phyloP scores from a whole-genome alignment of 1,140 invertebrate genomes.

The Orchestia grillus region DNA sequence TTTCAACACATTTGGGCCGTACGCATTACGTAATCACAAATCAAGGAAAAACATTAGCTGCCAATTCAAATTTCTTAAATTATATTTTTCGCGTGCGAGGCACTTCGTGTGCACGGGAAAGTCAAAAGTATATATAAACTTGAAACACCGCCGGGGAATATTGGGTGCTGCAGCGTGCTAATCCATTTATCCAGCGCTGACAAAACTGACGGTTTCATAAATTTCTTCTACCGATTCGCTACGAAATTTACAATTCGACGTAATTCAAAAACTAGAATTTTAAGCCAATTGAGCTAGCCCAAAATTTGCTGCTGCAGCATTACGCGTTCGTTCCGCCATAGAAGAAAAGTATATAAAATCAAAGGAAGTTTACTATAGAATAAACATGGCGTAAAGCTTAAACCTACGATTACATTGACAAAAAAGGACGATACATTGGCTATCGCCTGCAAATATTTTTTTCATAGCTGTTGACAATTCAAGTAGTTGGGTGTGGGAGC shows the following conservation, averaged over 20 bases:
- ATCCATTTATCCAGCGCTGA: neutral
- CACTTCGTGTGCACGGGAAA: neutral
- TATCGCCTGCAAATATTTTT: neutral
- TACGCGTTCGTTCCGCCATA: neutral
- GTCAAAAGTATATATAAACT: neutral
- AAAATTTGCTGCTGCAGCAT: neutral
- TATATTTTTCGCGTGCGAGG: neutral
- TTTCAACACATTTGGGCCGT: neutral
- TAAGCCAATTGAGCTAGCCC: neutral
- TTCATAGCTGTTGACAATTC: neutral
- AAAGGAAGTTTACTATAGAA: neutral
- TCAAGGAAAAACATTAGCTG: neutral
- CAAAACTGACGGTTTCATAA: neutral
- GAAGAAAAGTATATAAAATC: neutral
- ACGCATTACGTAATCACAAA: neutral
- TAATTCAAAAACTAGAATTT: neutral
- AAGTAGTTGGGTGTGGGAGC: neutral
- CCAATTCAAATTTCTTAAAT: neutral
- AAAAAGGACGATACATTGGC: neutral
- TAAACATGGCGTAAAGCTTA: slow-evolving; percentile 21
- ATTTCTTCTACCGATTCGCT: neutral
- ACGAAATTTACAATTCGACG: neutral
- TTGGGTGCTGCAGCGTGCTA: neutral
- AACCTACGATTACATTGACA: neutral
- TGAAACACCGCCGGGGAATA: too few species aligned